phyloP scores from a whole-genome alignment of 2,113 vertebrate genomes.

The Ictalurus punctatus region DNA sequence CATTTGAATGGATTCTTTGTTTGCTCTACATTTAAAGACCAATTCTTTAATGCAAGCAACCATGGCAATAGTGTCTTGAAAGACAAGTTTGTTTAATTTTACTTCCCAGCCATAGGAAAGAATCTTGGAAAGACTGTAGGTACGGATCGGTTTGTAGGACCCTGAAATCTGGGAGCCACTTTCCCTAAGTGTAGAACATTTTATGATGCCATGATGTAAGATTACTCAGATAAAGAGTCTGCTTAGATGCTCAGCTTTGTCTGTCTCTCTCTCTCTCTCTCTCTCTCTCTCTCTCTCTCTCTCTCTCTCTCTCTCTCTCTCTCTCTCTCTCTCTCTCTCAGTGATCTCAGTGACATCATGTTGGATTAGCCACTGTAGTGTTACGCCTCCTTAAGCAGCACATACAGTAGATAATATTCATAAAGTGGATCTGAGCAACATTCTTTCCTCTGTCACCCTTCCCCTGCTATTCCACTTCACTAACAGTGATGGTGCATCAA shows the following conservation, averaged over 20 bases:
- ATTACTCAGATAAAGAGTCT: background rate
- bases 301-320: no score
- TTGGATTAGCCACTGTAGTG: background rate
- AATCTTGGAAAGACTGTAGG: background rate
- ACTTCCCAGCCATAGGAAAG: background rate
- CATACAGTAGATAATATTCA: background rate
- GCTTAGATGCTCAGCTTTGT: background rate
- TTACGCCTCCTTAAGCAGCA: background rate
- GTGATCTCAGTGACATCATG: background rate
- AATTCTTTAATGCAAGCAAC: background rate
- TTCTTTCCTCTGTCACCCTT: background rate
- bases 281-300: background rate
- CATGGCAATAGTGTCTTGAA: background rate
- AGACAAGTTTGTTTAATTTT: background rate
- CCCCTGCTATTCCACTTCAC: background rate
- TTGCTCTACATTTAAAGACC: background rate
- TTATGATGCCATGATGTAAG: background rate
- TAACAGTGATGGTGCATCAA: background rate
- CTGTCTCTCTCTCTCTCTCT: background rate
- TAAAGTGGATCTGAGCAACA: background rate
- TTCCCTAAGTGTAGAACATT: conserved; percentile 1
- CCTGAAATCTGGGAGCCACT: background rate
- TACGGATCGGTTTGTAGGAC: background rate
- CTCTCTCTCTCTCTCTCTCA: background rate
- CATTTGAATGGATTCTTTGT: background rate